Evolutionary conservation across 2,797 vertebrate species (phyloP), one percentile per base, ranked within the genome.

Genomic region (Petrocephalus schoutedeni): DNA sequence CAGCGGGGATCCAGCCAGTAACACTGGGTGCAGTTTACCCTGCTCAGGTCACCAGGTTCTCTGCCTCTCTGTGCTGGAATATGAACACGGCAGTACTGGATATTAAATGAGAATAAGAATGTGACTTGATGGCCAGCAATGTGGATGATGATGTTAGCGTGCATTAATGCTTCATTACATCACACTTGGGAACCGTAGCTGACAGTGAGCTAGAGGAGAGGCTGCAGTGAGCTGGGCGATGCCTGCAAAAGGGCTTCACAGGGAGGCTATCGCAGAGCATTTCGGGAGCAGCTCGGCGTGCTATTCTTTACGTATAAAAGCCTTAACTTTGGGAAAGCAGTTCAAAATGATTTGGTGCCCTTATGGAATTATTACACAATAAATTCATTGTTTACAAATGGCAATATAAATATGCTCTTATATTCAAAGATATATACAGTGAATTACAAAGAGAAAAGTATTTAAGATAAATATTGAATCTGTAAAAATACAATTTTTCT

Each of bases 401-500:
- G 36, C 32, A 67, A 14, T 49, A 61, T 36, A 67, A 51, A 64
- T 64, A 86, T 86, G 58, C 41, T 64, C 57, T 64, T 64, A 56
- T 86, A 86, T 67, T 64, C 16, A 67, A 93, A 93, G 92, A 93
- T 93, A 94, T 92, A 92, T 93, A 94, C 94, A 93, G 93, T 94
- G 94, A 93, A 93, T 93, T 92, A 94, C 19, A 89, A 92, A 89
- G 89, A 90, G 87, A 88, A 87, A 89, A 83, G 86, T 82, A 89
- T 86, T 89, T 74, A 88, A 87, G 10, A 87, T 91, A 91, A 90
- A 92, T 89, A 93, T 85, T 91, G 89, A 82, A 23, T 91, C 80
- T 51, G 45, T 83, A 83, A 92, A 93, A 54, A 86, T 21, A 83
- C 8, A 58, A 4, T 59, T 57, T 86, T 57, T 57, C 84, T 59